Conservation (phyloP, 2,888 invertebrate genomes). For the Eupithecia pulchellata region DNA sequence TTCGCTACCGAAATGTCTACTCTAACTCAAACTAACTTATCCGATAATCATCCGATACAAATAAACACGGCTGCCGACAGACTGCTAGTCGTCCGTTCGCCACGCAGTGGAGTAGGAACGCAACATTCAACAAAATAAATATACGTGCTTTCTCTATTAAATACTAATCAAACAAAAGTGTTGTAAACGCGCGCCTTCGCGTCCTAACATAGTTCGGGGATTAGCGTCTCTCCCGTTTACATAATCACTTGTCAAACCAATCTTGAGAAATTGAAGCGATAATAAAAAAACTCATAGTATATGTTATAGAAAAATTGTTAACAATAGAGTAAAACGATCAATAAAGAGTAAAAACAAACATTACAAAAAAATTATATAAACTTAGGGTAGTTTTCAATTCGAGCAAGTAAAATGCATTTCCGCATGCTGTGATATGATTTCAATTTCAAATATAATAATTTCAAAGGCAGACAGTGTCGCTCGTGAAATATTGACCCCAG, state of each 20-base stretch:
- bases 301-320: not conserved
- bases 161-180: conserved; percentile 78
- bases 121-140: conserved; percentile 69
- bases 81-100: conserved; percentile 55
- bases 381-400: conserved; percentile 19
- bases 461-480: conserved; percentile 29
- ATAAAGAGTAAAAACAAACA: too few relatives aligned
- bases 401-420: conserved; percentile 23
- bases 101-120: conserved; percentile 65
- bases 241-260: not conserved
- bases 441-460: conserved; percentile 34
- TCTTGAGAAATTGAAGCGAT: not conserved
- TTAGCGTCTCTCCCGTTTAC: conserved; percentile 46
- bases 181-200: conserved; percentile 83
- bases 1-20: conserved; percentile 81
- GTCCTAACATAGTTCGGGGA: conserved; percentile 59
- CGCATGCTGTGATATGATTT: conserved; percentile 31
- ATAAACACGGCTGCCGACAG: conserved; percentile 54
- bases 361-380: not conserved
- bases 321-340: too few relatives aligned
- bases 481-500: conserved; percentile 52
- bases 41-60: conserved; percentile 67
- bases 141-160: conserved; percentile 66
- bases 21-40: conserved; percentile 73
- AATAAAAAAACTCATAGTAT: not conserved